Conservation (phyloP, 2,797 vertebrate species). For the Cynodonichthys magdalenae region DNA sequence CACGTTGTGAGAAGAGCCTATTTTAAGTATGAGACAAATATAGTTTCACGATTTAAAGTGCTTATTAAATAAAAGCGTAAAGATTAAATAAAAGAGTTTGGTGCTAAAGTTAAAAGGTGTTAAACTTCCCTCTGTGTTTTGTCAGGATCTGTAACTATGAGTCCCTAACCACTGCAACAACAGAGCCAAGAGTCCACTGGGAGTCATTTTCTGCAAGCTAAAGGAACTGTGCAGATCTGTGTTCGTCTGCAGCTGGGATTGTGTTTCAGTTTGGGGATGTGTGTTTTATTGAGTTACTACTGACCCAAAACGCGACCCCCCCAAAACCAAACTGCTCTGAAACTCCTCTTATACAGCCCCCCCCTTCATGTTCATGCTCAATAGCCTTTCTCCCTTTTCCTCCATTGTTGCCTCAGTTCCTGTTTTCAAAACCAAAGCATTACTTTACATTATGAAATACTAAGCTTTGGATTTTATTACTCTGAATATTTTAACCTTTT, state of each 20-base stretch:
- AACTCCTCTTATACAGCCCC: slow-evolving; percentile 10
- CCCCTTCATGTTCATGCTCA: slow-evolving; percentile 8
- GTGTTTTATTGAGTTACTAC: slow-evolving; percentile 50
- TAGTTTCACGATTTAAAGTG: background rate
- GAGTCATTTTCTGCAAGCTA: slow-evolving; percentile 17
- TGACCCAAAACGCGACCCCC: slow-evolving; percentile 48
- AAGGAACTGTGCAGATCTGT: slow-evolving; percentile 16
- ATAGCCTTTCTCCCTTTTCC: slow-evolving; percentile 13
- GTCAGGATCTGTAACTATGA: slow-evolving; percentile 35
- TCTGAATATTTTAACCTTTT: too few species aligned
- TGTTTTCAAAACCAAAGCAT: too few species aligned
- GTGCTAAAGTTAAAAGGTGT: slow-evolving; percentile 4
- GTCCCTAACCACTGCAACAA: slow-evolving; percentile 48
- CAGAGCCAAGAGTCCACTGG: slow-evolving; percentile 22
- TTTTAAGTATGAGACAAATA: background rate
- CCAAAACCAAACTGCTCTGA: slow-evolving; percentile 33
- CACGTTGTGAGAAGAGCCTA: background rate
- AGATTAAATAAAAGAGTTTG: too few species aligned
- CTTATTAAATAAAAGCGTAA: background rate
- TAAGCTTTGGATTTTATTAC: too few species aligned
- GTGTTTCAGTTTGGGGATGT: slow-evolving; percentile 15
- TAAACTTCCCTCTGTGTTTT: slow-evolving; percentile 28
- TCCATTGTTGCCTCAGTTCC: background rate
- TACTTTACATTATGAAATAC: too few species aligned
- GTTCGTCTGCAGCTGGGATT: slow-evolving; percentile 8